Base-by-base conservation (phyloP, 1,140 invertebrate species). In the Papilio dardanus region DNA sequence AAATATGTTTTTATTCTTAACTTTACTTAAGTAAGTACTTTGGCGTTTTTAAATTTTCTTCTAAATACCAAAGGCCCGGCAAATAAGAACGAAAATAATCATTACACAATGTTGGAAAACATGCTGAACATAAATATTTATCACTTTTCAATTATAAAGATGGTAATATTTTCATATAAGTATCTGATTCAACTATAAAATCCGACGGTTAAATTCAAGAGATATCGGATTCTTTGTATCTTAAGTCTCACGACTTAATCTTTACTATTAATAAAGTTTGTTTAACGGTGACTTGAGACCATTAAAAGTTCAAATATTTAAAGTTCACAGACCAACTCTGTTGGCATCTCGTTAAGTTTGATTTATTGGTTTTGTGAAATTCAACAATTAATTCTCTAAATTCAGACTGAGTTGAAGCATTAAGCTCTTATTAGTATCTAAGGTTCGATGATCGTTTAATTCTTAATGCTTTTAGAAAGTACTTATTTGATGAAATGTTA, bases 271-370 rank as follows among this genome's bases (percentile, higher is more conserved):
- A 16, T 62, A 62, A 62, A 62, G 54, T 62, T 62, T 62, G 54
- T 62, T 62, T 30, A 62, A 28, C 6, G 21, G 24, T 62, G 24
- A 62, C 21, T 14, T 30, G 54, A 62, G 54, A 62, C 54, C 54
- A 62, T 62, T 62, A 62, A 62, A 62, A 62, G 54, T 62, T 62
- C 54, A 62, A 62, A 62, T 62, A 62, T 62, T 62, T 62, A 30
- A 62, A 62, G 54, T 62, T 58, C 54, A 58, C 54, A 24, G 54
- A 28, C 54, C 14, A 54, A 46, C 12, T 46, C 50, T 54, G 50
- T 54, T 54, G 50, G 54, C 54, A 24, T 58, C 54, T 58, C 21
- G 54, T 58, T 58, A 58, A 10, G 12, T 10, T 58, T 30, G 54
- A 58, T 58, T 58, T 58, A 58, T 58, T 58, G 21, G 54, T 58